phyloP scores from a whole-genome alignment of 1,140 invertebrate species.

The Brachionus manjavacas region DNA sequence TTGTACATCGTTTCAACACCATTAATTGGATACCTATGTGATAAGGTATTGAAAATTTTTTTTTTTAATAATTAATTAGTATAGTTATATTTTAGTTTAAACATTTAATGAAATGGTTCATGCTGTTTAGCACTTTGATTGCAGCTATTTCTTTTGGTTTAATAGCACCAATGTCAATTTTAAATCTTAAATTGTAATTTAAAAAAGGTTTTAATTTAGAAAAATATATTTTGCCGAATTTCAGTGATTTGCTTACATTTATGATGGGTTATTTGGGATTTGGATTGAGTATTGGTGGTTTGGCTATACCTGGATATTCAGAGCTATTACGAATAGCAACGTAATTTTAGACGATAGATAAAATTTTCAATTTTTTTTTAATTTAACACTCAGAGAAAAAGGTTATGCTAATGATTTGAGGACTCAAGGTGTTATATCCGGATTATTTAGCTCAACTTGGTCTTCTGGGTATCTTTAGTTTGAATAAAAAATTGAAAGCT shows the following conservation, averaged over 20 bases:
- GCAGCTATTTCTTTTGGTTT: conserved; percentile 4
- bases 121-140: neutral
- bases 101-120: neutral
- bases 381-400: neutral
- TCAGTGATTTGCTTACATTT: conserved; percentile 6
- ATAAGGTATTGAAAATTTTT: conserved; percentile 38
- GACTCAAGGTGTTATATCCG: conserved; percentile 19
- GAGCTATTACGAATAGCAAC: neutral
- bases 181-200: conserved; percentile 24
- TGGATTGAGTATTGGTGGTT: conserved; percentile 31
- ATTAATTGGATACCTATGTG: conserved; percentile 8
- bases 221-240: neutral
- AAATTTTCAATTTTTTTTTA: neutral
- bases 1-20: conserved; percentile 25
- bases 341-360: neutral
- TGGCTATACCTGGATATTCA: conserved; percentile 25
- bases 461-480: neutral
- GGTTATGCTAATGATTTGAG: conserved; percentile 33
- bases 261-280: neutral
- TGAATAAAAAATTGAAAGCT: neutral
- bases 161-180: neutral
- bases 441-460: conserved; percentile 33
- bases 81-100: conserved; percentile 18
- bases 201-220: neutral
- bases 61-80: too few species aligned